phyloP scores from a whole-genome alignment of 2,888 invertebrate species.

The Neelides folsomi region DNA sequence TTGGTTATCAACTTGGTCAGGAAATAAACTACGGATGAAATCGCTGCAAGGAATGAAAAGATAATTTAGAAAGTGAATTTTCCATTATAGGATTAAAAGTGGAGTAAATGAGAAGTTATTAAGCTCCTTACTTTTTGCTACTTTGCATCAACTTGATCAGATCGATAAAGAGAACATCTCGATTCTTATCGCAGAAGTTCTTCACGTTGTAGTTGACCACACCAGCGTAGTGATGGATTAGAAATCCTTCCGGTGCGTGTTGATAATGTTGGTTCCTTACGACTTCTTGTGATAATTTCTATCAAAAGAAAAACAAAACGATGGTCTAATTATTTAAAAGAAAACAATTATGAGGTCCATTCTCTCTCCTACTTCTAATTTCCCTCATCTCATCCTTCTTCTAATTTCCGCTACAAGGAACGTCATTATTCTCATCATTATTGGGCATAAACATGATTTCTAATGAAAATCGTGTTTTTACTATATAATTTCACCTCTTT shows the following conservation, averaged over 20 bases:
- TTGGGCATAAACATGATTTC: too few relatives aligned
- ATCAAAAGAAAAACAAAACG: slow-evolving; percentile 25
- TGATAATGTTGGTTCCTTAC: slow-evolving; percentile 48
- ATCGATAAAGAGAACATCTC: slow-evolving; percentile 52
- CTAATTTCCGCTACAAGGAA: too few relatives aligned
- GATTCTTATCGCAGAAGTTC: slow-evolving; percentile 54
- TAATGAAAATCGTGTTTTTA: too few relatives aligned
- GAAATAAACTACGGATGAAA: slow-evolving; percentile 48
- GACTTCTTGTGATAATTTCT: slow-evolving; percentile 45
- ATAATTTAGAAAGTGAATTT: neutral
- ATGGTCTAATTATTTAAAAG: neutral
- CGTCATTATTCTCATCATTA: too few relatives aligned
- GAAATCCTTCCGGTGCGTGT: slow-evolving; percentile 44
- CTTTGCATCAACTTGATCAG: slow-evolving; percentile 53
- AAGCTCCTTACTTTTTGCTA: slow-evolving; percentile 36
- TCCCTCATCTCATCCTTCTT: too few relatives aligned
- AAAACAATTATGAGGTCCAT: too few relatives aligned
- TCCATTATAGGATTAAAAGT: neutral
- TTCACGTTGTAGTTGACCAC: slow-evolving; percentile 50
- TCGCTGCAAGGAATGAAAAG: slow-evolving; percentile 37
- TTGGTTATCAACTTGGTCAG: slow-evolving; percentile 41
- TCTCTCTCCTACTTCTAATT: too few relatives aligned
- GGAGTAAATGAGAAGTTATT: neutral
- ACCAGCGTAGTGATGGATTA: slow-evolving; percentile 55
- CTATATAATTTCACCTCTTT: too few relatives aligned